phyloP scores from a whole-genome alignment of 2,113 vertebrate species.

The Clarias gariepinus region DNA sequence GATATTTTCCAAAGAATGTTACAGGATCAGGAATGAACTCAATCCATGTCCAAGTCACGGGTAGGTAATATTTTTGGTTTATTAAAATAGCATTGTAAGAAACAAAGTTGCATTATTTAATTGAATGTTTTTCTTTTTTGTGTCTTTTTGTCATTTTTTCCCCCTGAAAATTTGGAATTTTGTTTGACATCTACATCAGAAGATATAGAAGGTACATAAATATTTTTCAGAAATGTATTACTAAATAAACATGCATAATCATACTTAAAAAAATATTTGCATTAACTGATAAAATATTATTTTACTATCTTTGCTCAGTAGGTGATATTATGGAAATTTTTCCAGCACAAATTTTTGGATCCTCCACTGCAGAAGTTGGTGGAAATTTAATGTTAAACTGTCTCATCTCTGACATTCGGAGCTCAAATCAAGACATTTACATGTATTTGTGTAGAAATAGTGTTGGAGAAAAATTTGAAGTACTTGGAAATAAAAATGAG shows the following conservation, averaged over 20 bases:
- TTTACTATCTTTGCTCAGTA: background rate
- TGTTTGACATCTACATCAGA: too few relatives aligned
- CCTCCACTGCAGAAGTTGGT: background rate
- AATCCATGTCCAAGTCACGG: background rate
- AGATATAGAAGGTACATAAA: too few relatives aligned
- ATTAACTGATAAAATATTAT: background rate
- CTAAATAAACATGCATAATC: too few relatives aligned
- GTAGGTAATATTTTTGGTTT: background rate
- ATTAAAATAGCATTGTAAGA: too few relatives aligned
- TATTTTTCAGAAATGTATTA: too few relatives aligned
- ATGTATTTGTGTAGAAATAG: slow-evolving; percentile 31
- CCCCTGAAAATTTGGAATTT: too few relatives aligned
- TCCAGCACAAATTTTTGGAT: background rate
- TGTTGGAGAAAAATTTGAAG: background rate
- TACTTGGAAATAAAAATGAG: background rate
- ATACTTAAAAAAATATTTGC: too few relatives aligned
- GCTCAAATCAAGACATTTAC: background rate
- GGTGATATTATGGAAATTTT: background rate
- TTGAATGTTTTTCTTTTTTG: too few relatives aligned
- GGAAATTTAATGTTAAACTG: background rate
- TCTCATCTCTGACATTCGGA: background rate
- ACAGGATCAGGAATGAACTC: background rate
- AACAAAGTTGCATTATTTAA: too few relatives aligned
- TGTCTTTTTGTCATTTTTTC: too few relatives aligned
- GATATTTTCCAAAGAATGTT: background rate